These are phyloP conservation scores for Troides oblongomaculatus DNA, from an alignment of 2,888 invertebrate genomes.

Conservation along the genomic window DNA sequence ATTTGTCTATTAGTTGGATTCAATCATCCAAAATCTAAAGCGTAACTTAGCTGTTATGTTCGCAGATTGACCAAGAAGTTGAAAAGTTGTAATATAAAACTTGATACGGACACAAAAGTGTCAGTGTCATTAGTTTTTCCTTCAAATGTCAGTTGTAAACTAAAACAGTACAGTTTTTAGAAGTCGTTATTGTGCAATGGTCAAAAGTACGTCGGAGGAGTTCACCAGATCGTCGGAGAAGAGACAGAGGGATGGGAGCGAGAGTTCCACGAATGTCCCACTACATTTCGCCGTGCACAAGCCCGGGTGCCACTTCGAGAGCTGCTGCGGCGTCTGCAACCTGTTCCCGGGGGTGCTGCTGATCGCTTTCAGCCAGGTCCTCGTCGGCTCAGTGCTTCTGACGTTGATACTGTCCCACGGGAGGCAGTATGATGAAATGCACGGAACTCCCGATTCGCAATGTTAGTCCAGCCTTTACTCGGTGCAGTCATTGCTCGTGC, in stretches of 20 bases:
- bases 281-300: conserved; percentile 65
- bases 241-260: conserved; percentile 45
- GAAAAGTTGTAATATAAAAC: no score
- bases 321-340: conserved; percentile 72
- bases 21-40: no score
- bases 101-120: no score
- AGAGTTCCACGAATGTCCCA: conserved; percentile 68
- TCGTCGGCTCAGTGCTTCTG: conserved; percentile 60
- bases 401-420: conserved; percentile 64
- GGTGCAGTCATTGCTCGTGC: no score
- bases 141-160: not conserved
- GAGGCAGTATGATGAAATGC: conserved; percentile 64
- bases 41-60: no score
- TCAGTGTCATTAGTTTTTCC: not conserved
- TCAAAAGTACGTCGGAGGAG: conserved; percentile 48
- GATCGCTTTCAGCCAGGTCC: conserved; percentile 65
- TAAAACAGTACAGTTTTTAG: not conserved
- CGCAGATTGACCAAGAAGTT: no score
- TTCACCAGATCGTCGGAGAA: conserved; percentile 49
- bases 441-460: conserved; percentile 52
- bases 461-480: conserved; percentile 43
- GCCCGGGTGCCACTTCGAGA: conserved; percentile 66
- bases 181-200: conserved; percentile 36
- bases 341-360: conserved; percentile 70
- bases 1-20: no score